Conservation (phyloP, 2,797 vertebrate species). For the Staurois parvus region DNA sequence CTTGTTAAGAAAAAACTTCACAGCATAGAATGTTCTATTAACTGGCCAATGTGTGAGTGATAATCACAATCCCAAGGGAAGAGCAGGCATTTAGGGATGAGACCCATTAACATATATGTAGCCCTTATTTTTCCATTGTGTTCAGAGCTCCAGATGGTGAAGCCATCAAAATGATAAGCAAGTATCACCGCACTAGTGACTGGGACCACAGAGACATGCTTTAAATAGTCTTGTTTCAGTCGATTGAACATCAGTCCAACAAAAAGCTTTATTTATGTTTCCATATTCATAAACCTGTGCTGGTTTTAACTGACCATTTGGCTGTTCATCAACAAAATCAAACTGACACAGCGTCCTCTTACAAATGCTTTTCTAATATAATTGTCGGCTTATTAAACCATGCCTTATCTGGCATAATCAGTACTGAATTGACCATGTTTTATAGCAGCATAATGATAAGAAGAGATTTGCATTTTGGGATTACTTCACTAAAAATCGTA, state of each 20-base stretch:
- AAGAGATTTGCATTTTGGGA: background rate
- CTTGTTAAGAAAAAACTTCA: background rate
- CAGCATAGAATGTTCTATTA: background rate
- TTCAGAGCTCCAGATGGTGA: constrained; percentile 32
- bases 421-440: background rate
- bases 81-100: background rate
- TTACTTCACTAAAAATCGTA: background rate
- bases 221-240: background rate
- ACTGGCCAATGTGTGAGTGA: constrained; percentile 4
- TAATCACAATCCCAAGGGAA: constrained; percentile 27
- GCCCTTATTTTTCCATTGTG: background rate
- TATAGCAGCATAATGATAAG: background rate
- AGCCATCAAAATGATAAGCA: constrained; percentile 27
- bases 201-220: background rate
- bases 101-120: constrained; percentile 19
- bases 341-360: background rate
- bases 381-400: constrained; percentile 1
- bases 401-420: background rate
- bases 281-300: constrained; percentile 27
- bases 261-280: constrained; percentile 11
- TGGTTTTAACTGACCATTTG: constrained; percentile 4
- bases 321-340: background rate
- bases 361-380: background rate
- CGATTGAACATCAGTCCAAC: constrained; percentile 11
- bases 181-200: constrained; percentile 20